Evolutionary conservation across 2,797 vertebrate species (phyloP).

Genomic region (Cyprinodon diabolis): DNA sequence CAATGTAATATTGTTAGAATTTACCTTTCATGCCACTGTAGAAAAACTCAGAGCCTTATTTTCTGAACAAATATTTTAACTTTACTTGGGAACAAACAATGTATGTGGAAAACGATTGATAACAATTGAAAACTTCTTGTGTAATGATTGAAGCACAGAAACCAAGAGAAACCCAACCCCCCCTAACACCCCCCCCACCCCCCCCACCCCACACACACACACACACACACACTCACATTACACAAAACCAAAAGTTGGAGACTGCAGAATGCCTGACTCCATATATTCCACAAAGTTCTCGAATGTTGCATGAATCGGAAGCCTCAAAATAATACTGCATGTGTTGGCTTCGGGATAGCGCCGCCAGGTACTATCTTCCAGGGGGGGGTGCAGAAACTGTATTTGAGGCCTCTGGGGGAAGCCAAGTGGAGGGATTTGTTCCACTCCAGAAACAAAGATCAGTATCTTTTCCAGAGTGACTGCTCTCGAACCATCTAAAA

Average conservation of each 20-base stretch:
- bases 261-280: slow-evolving; percentile 1
- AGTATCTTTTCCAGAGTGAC: background rate
- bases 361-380: background rate
- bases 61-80: too few relatives aligned
- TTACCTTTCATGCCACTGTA: too few relatives aligned
- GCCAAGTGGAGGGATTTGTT: slow-evolving; percentile 2
- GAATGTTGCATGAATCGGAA: background rate
- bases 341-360: background rate
- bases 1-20: too few relatives aligned
- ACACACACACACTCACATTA: background rate
- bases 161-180: too few relatives aligned
- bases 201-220: too few relatives aligned
- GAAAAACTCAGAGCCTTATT: too few relatives aligned
- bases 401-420: slow-evolving; percentile 4
- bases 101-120: too few relatives aligned
- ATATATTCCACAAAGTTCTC: background rate
- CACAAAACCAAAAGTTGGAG: background rate
- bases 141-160: too few relatives aligned
- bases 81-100: too few relatives aligned
- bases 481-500: slow-evolving; percentile 2
- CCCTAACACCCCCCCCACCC: too few relatives aligned
- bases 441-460: slow-evolving; percentile 8
- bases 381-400: background rate
- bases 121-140: too few relatives aligned
- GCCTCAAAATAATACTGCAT: slow-evolving; percentile 1